A percentile compares a stretch with the other conserved stretches of the same genome.
These are phyloP conservation scores for Fregata magnificens DNA, from an alignment of 2,113 vertebrate genomes.

Conservation along the genomic window DNA sequence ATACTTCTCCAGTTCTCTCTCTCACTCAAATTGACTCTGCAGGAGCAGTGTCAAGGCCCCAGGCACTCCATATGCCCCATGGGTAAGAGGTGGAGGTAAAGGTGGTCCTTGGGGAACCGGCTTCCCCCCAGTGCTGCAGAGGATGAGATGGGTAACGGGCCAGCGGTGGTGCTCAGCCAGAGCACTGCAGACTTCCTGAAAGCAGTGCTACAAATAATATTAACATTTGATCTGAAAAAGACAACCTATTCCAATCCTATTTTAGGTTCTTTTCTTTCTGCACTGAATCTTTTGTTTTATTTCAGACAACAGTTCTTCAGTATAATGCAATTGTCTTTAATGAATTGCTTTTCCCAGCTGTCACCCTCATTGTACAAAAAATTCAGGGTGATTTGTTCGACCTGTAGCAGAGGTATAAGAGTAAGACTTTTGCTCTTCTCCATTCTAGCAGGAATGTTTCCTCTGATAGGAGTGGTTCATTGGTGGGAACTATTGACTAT, in stretches of 20 bases:
- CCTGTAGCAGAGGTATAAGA: not conserved
- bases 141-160: not conserved
- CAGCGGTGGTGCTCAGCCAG: not conserved
- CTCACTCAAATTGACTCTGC: not conserved
- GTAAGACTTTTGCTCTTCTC: not conserved
- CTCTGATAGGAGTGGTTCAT: not conserved
- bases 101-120: not conserved
- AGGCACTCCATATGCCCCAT: not conserved
- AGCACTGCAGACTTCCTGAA: not conserved
- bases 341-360: not conserved
- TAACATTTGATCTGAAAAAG: not conserved
- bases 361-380: not conserved
- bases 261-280: not conserved
- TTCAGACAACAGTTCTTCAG: not conserved
- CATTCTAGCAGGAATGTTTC: not conserved
- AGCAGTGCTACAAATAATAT: not conserved
- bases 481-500: not conserved
- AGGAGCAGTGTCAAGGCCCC: not conserved
- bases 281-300: not conserved
- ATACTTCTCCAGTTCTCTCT: not conserved
- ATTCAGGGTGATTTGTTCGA: not conserved
- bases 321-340: not conserved
- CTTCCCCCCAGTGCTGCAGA: not conserved
- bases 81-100: not conserved
- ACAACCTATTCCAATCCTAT: not conserved